Percentiles rank a stretch among this genome's conserved stretches.
Evolutionary conservation across 1,140 invertebrate species (phyloP).

Genomic region (Himalopsyche phryganea): DNA sequence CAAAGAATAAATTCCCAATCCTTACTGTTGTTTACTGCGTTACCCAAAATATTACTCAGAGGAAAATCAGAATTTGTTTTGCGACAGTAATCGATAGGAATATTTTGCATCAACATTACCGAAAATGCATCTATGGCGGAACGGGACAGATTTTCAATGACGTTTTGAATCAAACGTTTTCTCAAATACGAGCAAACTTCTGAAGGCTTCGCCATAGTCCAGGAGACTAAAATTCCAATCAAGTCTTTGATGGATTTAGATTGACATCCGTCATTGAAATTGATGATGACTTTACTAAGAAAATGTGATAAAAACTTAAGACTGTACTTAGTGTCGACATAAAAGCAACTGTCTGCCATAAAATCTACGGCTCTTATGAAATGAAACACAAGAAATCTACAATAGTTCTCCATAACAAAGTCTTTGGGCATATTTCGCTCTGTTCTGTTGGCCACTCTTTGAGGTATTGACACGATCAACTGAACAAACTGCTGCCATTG

Average conservation of each 20-base stretch:
- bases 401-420: constrained; percentile 58
- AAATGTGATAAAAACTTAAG: constrained; percentile 52
- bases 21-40: constrained; percentile 42
- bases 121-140: constrained; percentile 46
- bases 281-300: constrained; percentile 58
- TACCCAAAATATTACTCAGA: constrained; percentile 42
- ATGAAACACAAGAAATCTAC: constrained; percentile 59
- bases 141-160: constrained; percentile 47
- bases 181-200: constrained; percentile 25
- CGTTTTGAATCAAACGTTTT: constrained; percentile 36
- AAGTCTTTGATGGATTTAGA: constrained; percentile 46
- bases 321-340: constrained; percentile 44
- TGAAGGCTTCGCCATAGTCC: constrained; percentile 22
- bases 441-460: constrained; percentile 63
- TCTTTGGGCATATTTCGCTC: constrained; percentile 52
- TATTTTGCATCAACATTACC: constrained; percentile 44
- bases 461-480: constrained; percentile 62
- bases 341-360: constrained; percentile 46
- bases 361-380: constrained; percentile 58
- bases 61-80: constrained; percentile 23
- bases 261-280: constrained; percentile 49
- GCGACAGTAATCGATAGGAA: constrained; percentile 28
- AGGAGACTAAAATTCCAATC: constrained; percentile 43
- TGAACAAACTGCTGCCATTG: constrained; percentile 59
- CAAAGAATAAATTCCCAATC: constrained; percentile 56